Evolutionary conservation across 1,140 invertebrate genomes (phyloP).

Genomic region (Dinothrombium tinctorium): DNA sequence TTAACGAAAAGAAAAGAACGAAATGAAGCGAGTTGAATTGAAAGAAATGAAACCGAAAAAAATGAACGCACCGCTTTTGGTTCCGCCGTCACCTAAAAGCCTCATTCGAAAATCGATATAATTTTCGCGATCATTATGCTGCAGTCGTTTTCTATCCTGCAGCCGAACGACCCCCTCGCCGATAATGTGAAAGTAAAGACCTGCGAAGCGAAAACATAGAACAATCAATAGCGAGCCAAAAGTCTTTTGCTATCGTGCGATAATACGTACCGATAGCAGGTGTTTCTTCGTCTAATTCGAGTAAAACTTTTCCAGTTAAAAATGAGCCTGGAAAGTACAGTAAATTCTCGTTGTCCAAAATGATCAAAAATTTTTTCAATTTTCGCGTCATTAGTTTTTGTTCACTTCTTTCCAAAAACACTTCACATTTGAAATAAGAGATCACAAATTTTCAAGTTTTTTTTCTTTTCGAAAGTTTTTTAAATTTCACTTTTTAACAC

Average conservation of each 20-base stretch:
- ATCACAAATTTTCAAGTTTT: no score
- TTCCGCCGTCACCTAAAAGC: constrained; percentile 45
- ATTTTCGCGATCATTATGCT: constrained; percentile 61
- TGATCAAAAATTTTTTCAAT: constrained; percentile 68
- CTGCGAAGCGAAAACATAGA: constrained; percentile 26
- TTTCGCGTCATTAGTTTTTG: constrained; percentile 26
- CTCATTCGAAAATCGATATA: constrained; percentile 87
- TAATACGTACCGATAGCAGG: constrained; percentile 45
- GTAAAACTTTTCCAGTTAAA: constrained; percentile 62
- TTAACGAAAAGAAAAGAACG: not conserved
- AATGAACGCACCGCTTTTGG: constrained; percentile 8
- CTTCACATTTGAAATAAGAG: no score
- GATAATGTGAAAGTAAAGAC: constrained; percentile 74
- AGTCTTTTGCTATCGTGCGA: no score
- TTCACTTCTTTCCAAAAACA: no score
- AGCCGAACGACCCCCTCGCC: constrained; percentile 71
- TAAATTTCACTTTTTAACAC: no score
- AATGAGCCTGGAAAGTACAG: constrained; percentile 75
- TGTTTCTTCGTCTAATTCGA: constrained; percentile 76
- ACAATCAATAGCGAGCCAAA: no score
- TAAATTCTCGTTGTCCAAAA: constrained; percentile 76
- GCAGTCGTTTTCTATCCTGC: constrained; percentile 46
- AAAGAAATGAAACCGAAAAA: not conserved
- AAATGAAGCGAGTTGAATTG: no score
- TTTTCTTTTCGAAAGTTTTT: no score